These are phyloP conservation scores for Microtus oregoni DNA, from an alignment of 2,113 vertebrate species.

Conservation along the genomic window DNA sequence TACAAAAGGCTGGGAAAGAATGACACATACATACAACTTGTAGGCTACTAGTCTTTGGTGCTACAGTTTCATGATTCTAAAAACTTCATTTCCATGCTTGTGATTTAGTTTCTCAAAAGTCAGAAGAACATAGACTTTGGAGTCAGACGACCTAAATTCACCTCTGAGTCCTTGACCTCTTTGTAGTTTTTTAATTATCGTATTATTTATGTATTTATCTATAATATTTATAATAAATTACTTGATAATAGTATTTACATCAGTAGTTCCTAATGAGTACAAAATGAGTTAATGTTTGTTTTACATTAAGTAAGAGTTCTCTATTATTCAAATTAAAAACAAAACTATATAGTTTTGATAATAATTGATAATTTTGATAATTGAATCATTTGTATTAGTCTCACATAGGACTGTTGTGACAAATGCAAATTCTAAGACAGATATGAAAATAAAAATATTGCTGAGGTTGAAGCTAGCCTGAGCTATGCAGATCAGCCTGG, in stretches of 20 bases:
- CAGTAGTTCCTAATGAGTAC: slow-evolving; percentile 2
- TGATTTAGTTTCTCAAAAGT: slow-evolving; percentile 25
- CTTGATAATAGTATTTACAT: not conserved
- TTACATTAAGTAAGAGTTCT: not conserved
- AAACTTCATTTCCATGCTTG: slow-evolving; percentile 21
- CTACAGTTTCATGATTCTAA: not conserved
- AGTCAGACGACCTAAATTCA: not conserved
- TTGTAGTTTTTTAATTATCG: not conserved
- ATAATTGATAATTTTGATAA: not conserved
- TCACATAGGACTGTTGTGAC: not conserved
- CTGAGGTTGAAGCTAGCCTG: not conserved
- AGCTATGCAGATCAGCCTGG: not conserved
- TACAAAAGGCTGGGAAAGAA: slow-evolving; percentile 4
- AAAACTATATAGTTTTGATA: not conserved
- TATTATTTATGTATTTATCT: not conserved
- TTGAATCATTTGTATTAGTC: not conserved
- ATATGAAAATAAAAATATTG: not conserved
- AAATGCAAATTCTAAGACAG: slow-evolving; percentile 30
- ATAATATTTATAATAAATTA: not conserved
- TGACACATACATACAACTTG: not conserved
- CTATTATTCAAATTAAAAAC: not conserved
- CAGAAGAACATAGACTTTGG: not conserved
- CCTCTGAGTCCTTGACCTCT: not conserved
- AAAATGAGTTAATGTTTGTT: slow-evolving; percentile 3
- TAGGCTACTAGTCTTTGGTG: not conserved